Percentiles rank a stretch among this genome's conserved stretches.
Evolutionary conservation across 2,797 vertebrate genomes (phyloP).

Genomic region (Danio choprae): DNA sequence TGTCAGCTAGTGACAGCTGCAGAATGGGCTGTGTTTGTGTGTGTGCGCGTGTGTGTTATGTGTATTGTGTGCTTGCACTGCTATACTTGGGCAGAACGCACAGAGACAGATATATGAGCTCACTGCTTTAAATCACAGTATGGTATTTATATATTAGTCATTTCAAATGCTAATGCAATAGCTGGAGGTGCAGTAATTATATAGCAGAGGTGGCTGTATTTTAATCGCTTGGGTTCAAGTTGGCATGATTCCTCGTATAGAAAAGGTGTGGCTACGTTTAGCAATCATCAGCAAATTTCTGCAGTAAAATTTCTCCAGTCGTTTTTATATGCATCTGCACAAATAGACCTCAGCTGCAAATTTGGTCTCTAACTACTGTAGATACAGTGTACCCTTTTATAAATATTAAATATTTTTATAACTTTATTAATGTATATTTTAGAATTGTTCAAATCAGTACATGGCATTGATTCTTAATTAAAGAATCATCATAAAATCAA

Average conservation of each 20-base stretch:
- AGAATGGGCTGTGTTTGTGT: slow-evolving; percentile 30
- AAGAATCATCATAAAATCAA: no score
- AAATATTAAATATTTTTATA: no score
- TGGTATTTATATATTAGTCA: slow-evolving; percentile 41
- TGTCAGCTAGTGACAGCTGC: slow-evolving; percentile 53
- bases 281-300: neutral
- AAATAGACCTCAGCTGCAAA: no score
- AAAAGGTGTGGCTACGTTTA: slow-evolving; percentile 2
- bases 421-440: no score
- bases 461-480: no score
- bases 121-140: slow-evolving; percentile 42
- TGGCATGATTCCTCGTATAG: neutral
- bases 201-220: slow-evolving; percentile 8
- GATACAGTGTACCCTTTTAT: no score
- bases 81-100: slow-evolving; percentile 4
- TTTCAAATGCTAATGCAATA: neutral
- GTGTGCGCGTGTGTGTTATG: slow-evolving; percentile 20
- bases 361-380: no score
- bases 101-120: slow-evolving; percentile 35
- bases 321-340: neutral
- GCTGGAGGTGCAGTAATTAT: slow-evolving; percentile 18
- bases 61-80: neutral
- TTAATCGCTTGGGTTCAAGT: neutral
- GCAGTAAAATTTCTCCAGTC: neutral
- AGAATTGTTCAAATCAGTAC: no score